Base-by-base conservation (phyloP, 1,140 invertebrate genomes). In the Drosophila persimilis region DNA sequence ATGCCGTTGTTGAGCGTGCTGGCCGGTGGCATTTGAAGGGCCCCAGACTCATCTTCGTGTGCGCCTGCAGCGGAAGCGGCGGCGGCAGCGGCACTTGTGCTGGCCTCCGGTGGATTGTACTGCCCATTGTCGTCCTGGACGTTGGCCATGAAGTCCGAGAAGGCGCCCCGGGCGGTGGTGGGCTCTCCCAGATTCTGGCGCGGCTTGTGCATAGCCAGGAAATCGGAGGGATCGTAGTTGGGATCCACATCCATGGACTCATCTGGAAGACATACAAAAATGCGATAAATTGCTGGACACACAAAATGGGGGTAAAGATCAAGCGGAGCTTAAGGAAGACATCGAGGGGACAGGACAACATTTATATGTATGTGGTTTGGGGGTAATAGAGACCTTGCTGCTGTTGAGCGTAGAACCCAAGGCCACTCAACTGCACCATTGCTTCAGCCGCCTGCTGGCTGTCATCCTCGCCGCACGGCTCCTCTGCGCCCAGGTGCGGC, bases 221-320 rank as follows among this genome's bases (percentile, higher is more conserved):
- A 97, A 88, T 97, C 96, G 1, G 96, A 96, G 9, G 96, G 96
- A 92, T 97, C 96, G 91, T 97, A 97, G 84, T 95, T 96, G 7
- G 95, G 95, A 93, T 97, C 95, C 7, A 97, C 95, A 74, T 96
- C 95, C 92, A 96, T 94, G 60, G 94, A 95, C 78, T 96, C 95
- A 72, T 97, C 96, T 94, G 76, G 9, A 89, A 73, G 39, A 47
- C 2, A 56, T 35, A 8, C n/a, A 35, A 5, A 56, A 48, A 86
- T 90, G 58, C 46, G 31, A 59, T 52, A 3, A 73, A 39, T 13
- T 11, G 35, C 3, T 13, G 35, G 11, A 1, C 11, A 1, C 35
- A 39, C 11, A 39, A 11, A 3, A 13, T 39, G 3, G 35, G 3
- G 35, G 35, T 3, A 0, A 39, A 39, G n/a, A 61, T n/a, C 24